Conservation (phyloP, 2,888 invertebrate genomes). For the Suillia variegata region DNA sequence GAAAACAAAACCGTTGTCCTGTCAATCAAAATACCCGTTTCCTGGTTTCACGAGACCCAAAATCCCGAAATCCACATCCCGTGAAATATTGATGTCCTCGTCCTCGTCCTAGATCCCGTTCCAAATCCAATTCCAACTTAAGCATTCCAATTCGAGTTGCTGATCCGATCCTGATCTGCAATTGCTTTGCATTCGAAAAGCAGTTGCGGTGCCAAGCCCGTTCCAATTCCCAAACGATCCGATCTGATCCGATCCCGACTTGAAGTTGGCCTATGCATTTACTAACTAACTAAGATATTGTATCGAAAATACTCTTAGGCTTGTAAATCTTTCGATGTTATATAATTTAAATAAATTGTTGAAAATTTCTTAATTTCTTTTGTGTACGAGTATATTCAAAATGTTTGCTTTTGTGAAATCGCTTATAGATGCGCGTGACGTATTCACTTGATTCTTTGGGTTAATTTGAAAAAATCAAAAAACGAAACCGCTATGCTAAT, state of each 20-base stretch:
- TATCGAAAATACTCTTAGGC: constrained; percentile 33
- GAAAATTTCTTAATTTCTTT: background rate
- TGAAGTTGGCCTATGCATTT: constrained; percentile 15
- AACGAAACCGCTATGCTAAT: no score
- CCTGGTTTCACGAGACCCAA: background rate
- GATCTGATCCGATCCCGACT: constrained; percentile 19
- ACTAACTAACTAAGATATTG: constrained; percentile 30
- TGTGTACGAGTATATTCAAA: background rate
- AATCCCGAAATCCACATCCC: constrained; percentile 6
- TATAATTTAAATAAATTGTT: background rate
- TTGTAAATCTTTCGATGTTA: constrained; percentile 9
- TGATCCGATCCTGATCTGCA: constrained; percentile 9
- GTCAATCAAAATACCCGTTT: background rate
- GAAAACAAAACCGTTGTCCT: background rate
- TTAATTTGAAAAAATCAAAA: no score
- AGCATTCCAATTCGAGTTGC: background rate
- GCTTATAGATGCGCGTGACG: background rate
- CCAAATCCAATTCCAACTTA: constrained; percentile 7
- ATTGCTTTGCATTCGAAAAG: constrained; percentile 10
- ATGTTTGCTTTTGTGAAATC: background rate
- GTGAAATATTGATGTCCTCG: background rate
- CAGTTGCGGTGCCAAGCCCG: constrained; percentile 21
- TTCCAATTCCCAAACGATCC: constrained; percentile 25
- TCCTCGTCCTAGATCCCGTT: constrained; percentile 13
- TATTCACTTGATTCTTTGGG: no score